Base-by-base conservation (phyloP, 2,888 invertebrate genomes). In the Zootermopsis nevadensis region DNA sequence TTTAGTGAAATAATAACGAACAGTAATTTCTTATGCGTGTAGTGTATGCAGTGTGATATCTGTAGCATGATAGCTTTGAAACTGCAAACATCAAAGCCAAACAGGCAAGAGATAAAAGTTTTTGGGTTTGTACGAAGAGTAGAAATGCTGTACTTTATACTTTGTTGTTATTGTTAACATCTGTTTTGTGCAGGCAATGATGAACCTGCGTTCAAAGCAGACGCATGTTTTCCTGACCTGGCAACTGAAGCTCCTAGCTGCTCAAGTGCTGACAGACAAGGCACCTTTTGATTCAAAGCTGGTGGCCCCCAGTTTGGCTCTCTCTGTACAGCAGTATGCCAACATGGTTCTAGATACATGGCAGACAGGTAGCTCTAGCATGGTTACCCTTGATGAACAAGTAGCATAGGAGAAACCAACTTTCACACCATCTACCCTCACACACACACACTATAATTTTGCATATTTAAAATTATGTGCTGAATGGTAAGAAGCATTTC, bases 161-260 rank as follows among this genome's bases (percentile, higher is more conserved):
- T n/a, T 4, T 31, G 3, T n/a, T 0, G 31, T 33, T n/a, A 33
- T 2, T 74, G 8, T n/a, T 74, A 1, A 27, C 42, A 53, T 42
- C n/a, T 53, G 15, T 30, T 77, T 24, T 24, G 35, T 38, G 15
- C 91, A 94, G 91, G 92, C 92, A 85, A 88, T 94, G 85, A 91
- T 92, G 86, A 89, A 90, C 80, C 90, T 93, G 87, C 90, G 90
- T 82, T 89, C 89, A 0, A 89, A 91, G 53, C 31, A 79, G 27
- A 92, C 94, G 0, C 92, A 90, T 4, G 89, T 91, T 0, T 90
- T 91, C 87, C 92, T 94, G 87, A 90, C 94, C 31, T 96, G 95
- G 95, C 96, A 96, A 88, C 91, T 95, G 76, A 96, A 95, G 88
- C 90, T 95, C 0, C 90, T 93, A 7, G 91, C 92, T 2, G 91